Percentiles rank a stretch among this genome's conserved stretches.
phyloP scores from a whole-genome alignment of 1,140 invertebrate species.

The Ctenoplectra terminalis region DNA sequence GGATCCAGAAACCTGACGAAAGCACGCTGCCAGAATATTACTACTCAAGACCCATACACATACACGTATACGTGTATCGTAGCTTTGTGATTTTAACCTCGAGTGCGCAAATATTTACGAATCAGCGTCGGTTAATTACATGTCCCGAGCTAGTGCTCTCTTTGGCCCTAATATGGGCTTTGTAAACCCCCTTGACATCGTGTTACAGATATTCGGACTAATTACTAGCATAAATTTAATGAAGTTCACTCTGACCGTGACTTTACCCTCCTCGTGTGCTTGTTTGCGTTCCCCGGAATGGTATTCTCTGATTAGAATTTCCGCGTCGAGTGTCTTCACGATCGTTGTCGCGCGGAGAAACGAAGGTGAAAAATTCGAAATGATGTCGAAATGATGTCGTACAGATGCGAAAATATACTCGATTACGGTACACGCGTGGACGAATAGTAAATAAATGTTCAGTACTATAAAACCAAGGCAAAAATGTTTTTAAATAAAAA shows the following conservation, averaged over 20 bases:
- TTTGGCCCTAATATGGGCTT: background rate
- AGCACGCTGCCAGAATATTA: conserved; percentile 38
- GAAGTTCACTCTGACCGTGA: background rate
- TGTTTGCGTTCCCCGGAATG: background rate
- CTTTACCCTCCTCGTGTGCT: background rate
- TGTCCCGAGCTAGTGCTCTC: background rate
- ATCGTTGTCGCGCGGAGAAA: too few species aligned
- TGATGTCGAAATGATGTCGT: too few species aligned
- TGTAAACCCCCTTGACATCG: background rate
- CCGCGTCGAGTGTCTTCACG: background rate
- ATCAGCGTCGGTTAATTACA: conserved; percentile 31
- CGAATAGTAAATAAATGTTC: too few species aligned
- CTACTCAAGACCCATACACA: background rate
- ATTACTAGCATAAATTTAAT: conserved; percentile 15
- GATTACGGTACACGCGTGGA: too few species aligned
- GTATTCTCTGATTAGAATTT: background rate
- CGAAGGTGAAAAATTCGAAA: too few species aligned
- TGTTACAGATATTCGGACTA: background rate
- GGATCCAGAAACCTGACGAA: background rate
- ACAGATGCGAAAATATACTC: too few species aligned
- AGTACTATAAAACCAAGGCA: too few species aligned
- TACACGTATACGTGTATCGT: background rate
- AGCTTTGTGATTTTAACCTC: conserved; percentile 26
- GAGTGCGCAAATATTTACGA: conserved; percentile 42
- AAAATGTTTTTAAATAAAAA: too few species aligned